phyloP scores from a whole-genome alignment of 2,888 invertebrate genomes.

The Perizoma affinitatum region DNA sequence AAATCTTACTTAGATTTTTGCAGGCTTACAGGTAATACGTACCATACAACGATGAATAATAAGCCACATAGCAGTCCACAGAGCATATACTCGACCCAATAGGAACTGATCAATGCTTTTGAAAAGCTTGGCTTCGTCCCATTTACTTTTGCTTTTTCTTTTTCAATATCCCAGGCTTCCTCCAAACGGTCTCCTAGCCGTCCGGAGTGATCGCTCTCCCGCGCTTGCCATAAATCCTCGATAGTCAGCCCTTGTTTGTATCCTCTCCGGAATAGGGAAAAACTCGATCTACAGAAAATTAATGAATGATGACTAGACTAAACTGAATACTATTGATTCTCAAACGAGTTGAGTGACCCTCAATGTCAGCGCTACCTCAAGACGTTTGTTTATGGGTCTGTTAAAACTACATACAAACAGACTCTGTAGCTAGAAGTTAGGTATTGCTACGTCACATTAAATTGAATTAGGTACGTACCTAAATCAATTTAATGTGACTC shows the following conservation, averaged over 20 bases:
- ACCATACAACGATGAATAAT: conserved; percentile 85
- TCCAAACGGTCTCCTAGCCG: conserved; percentile 87
- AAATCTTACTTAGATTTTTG: too few relatives aligned
- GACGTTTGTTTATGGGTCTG: too few relatives aligned
- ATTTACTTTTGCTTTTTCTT: conserved; percentile 70
- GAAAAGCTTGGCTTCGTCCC: conserved; percentile 85
- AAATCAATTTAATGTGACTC: too few relatives aligned
- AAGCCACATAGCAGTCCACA: conserved; percentile 85
- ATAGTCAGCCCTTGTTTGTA: conserved; percentile 85
- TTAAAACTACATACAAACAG: too few relatives aligned
- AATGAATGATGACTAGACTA: neutral
- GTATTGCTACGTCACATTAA: too few relatives aligned
- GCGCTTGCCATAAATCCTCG: conserved; percentile 87
- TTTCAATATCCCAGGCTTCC: conserved; percentile 86
- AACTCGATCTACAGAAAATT: conserved; percentile 85
- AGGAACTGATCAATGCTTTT: conserved; percentile 84
- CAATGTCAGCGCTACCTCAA: too few relatives aligned
- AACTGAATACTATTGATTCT: neutral
- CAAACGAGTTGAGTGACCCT: too few relatives aligned
- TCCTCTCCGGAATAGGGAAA: conserved; percentile 86
- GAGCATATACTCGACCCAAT: conserved; percentile 84
- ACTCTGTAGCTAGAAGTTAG: too few relatives aligned
- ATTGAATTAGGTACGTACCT: too few relatives aligned
- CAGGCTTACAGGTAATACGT: conserved; percentile 38
- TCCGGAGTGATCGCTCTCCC: conserved; percentile 85